These are phyloP conservation scores for Lindbergichthys nudifrons DNA, from an alignment of 2,797 vertebrate species.

Conservation along the genomic window DNA sequence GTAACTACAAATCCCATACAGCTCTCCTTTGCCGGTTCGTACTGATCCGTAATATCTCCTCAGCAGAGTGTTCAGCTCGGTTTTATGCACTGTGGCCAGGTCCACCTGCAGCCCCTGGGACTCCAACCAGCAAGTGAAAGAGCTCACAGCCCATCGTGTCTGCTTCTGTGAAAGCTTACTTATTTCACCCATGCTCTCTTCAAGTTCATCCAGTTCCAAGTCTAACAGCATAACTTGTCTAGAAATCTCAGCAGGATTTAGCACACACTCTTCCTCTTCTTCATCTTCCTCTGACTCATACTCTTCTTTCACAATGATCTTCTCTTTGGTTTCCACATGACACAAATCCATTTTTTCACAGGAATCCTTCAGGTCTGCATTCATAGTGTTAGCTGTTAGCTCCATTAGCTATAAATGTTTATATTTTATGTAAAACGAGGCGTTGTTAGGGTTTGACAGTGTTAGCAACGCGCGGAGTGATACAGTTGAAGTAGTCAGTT, in stretches of 20 bases:
- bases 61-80: constrained; percentile 31
- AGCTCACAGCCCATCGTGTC: constrained; percentile 31
- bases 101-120: constrained; percentile 35
- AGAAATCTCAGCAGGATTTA: constrained; percentile 8
- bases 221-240: constrained; percentile 34
- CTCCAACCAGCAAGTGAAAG: constrained; percentile 37
- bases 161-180: constrained; percentile 31
- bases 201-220: constrained; percentile 37
- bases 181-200: constrained; percentile 19
- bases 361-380: constrained; percentile 1
- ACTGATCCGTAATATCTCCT: constrained; percentile 40
- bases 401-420: neutral
- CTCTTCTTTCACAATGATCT: constrained; percentile 28
- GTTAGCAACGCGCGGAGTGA: constrained; percentile 30
- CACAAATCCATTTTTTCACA: neutral
- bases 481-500: constrained; percentile 7
- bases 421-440: neutral
- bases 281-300: constrained; percentile 15
- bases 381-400: constrained; percentile 26
- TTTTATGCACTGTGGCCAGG: constrained; percentile 10
- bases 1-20: constrained; percentile 41
- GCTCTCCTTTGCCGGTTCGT: constrained; percentile 36
- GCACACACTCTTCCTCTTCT: constrained; percentile 18
- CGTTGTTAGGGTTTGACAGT: neutral
- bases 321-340: neutral